These are phyloP conservation scores for Agriotes lineatus DNA, from an alignment of 2,888 invertebrate species.

Conservation along the genomic window DNA sequence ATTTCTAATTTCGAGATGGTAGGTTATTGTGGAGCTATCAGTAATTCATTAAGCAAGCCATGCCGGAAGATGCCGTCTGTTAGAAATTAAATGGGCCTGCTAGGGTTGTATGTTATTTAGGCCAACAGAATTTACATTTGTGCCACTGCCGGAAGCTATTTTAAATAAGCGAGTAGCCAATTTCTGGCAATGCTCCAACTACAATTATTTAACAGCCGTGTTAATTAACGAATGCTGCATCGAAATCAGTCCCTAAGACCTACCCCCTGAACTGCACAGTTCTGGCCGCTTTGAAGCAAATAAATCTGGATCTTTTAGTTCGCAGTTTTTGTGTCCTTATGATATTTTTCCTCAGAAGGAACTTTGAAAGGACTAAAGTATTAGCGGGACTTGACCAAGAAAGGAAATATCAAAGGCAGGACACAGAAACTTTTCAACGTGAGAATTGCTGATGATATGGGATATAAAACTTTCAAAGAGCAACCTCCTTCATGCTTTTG, in stretches of 20 bases:
- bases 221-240: conserved; percentile 6
- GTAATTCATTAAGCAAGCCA: too few species aligned
- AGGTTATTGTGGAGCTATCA: too few species aligned
- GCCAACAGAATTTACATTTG: not conserved
- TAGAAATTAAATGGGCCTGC: too few species aligned
- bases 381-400: not conserved
- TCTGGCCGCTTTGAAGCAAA: too few species aligned
- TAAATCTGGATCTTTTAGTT: too few species aligned
- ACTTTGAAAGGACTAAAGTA: not conserved
- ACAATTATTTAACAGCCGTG: conserved; percentile 14
- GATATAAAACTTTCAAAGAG: conserved; percentile 2
- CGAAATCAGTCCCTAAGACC: not conserved
- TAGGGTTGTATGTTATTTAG: too few species aligned
- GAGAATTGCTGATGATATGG: conserved; percentile 12
- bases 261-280: too few species aligned
- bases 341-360: not conserved
- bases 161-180: conserved; percentile 12
- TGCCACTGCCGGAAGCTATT: not conserved
- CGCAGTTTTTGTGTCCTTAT: not conserved
- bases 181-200: not conserved
- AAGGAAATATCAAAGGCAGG: not conserved
- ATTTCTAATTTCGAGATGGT: too few species aligned
- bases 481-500: not conserved
- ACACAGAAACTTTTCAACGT: not conserved
- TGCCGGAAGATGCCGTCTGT: too few species aligned